Evolutionary conservation across 30 jellyfish, hydroid and myxozoan genomes (phyloP), one percentile per base, ranked within the genome.

Genomic region (Cassiopea andromeda): DNA sequence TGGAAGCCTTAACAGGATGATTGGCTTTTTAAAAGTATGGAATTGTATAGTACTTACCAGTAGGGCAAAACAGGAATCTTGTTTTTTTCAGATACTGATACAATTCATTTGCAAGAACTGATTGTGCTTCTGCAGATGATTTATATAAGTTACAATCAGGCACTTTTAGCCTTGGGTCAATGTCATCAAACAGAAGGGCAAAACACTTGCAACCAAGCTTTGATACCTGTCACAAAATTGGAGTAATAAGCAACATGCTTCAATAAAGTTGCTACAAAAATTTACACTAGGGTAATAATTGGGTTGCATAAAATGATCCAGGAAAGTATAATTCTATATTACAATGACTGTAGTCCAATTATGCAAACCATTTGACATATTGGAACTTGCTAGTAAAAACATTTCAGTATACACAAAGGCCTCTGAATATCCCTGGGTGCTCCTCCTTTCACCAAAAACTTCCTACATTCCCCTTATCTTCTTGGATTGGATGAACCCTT

Each of bases 21-120:
- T 3, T 54, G 64, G 12, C 64, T 10, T 10, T 54, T 6, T 3
- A 54, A 10, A 54, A 54, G 12, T 54, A 54, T 54, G 0, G 64
- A 54, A 54, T 54, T 3, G 7, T 10, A 54, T 27, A 27, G 38
- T 27, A 82, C 97, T 90, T 90, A 90, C 97, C 97, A 83, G 97
- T 92, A 1, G 97, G 97, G 89, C 97, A 92, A 67, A 92, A 92
- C 80, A 92, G 95, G 92, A 92, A 92, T 47, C 91, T 85, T 80
- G 97, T 94, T 45, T 81, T 79, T 87, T 82, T 87, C 87, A 92
- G 78, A 74, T 85, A 85, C 82, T 72, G 86, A 64, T 70, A 83
- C 61, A 92, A 85, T 54, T 92, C 94, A 68, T 85, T 84, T 50
- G 97, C 48, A 44, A 92, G 89, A 19, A 73, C 60, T 10, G 97